phyloP scores from a whole-genome alignment of 2,797 vertebrate species.

The Enteromius treurensis region DNA sequence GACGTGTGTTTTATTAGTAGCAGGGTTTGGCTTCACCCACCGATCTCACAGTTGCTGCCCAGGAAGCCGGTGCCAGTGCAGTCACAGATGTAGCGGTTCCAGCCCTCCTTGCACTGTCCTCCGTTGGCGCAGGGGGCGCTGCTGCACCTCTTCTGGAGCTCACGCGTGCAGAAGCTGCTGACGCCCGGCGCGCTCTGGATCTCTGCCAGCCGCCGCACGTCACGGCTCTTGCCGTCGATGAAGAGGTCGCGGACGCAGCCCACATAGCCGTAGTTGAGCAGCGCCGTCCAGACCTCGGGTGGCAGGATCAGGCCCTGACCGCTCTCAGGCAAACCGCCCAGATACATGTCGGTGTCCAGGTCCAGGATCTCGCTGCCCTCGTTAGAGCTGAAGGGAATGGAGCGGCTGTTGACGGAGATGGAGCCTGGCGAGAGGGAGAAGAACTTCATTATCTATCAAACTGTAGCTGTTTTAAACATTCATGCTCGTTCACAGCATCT shows the following conservation, averaged over 20 bases:
- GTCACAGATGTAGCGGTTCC: conserved; percentile 95
- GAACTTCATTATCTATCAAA: background rate
- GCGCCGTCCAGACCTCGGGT: conserved; percentile 91
- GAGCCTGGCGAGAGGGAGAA: conserved; percentile 71
- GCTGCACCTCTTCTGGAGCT: conserved; percentile 87
- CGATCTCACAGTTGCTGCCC: conserved; percentile 88
- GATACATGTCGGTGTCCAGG: conserved; percentile 90
- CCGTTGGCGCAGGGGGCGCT: conserved; percentile 84
- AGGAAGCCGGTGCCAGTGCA: conserved; percentile 89
- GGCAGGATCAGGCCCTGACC: conserved; percentile 83
- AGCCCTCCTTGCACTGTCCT: conserved; percentile 90
- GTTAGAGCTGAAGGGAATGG: conserved; percentile 88
- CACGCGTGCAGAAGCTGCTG: conserved; percentile 87
- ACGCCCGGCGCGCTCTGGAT: conserved; percentile 83
- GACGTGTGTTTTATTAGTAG: background rate
- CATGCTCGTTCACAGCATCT: too few species aligned
- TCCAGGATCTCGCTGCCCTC: conserved; percentile 93
- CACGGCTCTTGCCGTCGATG: conserved; percentile 90
- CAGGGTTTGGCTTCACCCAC: conserved; percentile 65
- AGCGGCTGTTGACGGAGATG: conserved; percentile 93
- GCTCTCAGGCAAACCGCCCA: conserved; percentile 87
- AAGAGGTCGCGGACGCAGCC: conserved; percentile 93
- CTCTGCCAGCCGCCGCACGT: conserved; percentile 86
- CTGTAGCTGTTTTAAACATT: background rate
- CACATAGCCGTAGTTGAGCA: conserved; percentile 90